Base-by-base conservation (phyloP, 2,113 vertebrate species). In the Alosa alosa region DNA sequence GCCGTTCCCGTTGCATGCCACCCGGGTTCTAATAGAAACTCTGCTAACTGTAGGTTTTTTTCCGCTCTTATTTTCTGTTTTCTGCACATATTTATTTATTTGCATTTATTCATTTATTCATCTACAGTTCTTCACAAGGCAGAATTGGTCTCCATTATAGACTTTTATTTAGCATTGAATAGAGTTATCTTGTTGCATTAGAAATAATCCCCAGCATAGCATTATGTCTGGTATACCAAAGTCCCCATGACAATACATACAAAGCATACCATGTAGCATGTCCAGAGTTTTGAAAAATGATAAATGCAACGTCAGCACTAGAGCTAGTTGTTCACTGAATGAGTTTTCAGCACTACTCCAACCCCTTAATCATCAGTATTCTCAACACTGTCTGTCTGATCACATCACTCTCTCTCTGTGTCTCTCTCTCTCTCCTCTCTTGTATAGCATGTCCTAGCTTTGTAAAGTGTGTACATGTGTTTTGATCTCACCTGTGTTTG, bases 1-100 rank as follows among this genome's bases (percentile, higher is more conserved):
- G 85, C 83, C 85, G 88, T 92, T 52, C 92, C 94, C 84, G 88
- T 95, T 93, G 96, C 96, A 96, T 97, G 94, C 92, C 94, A 92
- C 92, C 94, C 94, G 93, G 93, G 93, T 89, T 91, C 83, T 87
- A 93, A 89, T 90, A 93, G 89, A 92, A 88, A 89, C 84, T 22
- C 86, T 6, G 31, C 91, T 1, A 50, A 60, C 85, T 90, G 94
- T 95, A 95, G 85, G 94, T 95, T 44, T 18, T 36, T 85, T 20
- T 31, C 31, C 10, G 47, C 8, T 86, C 15, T 31, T 39, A n/a
- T 17, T 50, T 44, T 46, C 44, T 46, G 55, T 72, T n/a, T 64
- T 36, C 64, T 72, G 64, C 8, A 64, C 6, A 64, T 3, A n/a
- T 81, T 41, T 50, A 47, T 78, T 22, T 11, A 7, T 60, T 64